Conservation (phyloP, 2,797 vertebrate species). For the Syngnathus acus region DNA sequence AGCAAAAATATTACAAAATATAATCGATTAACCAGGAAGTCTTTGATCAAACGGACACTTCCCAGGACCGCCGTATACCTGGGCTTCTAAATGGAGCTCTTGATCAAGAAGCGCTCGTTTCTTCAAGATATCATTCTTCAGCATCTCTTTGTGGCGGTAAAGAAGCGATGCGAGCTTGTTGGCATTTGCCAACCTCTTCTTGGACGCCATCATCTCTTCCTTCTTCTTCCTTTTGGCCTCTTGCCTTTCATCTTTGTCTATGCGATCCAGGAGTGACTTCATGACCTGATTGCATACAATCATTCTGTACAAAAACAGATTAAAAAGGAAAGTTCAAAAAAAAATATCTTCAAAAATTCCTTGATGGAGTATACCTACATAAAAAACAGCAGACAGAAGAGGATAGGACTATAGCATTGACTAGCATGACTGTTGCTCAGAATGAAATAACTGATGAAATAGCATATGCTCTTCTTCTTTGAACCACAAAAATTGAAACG, state of each 20-base stretch:
- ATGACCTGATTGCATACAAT: slow-evolving; percentile 98
- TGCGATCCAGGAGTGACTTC: slow-evolving; percentile 96
- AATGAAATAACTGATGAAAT: neutral
- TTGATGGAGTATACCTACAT: neutral
- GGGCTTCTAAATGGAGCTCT: slow-evolving; percentile 88
- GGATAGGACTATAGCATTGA: neutral
- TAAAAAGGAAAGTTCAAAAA: neutral
- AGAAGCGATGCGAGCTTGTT: slow-evolving; percentile 88
- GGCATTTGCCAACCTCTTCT: slow-evolving; percentile 85
- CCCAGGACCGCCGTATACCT: slow-evolving; percentile 63
- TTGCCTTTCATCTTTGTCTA: slow-evolving; percentile 94
- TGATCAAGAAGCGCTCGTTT: slow-evolving; percentile 93
- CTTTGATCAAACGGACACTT: neutral
- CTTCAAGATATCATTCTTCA: slow-evolving; percentile 92
- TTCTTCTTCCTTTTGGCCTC: slow-evolving; percentile 86
- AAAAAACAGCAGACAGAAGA: neutral
- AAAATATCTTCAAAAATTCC: neutral
- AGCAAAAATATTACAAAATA: slow-evolving; percentile 5
- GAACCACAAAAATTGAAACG: neutral
- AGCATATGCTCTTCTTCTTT: neutral
- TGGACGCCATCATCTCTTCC: slow-evolving; percentile 91
- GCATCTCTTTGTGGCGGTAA: slow-evolving; percentile 92
- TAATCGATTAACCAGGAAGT: neutral
- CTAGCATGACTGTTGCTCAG: neutral
- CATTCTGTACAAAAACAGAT: slow-evolving; percentile 73